Base-by-base conservation (phyloP, 2,888 invertebrate species). In the Ochropleura plecta region DNA sequence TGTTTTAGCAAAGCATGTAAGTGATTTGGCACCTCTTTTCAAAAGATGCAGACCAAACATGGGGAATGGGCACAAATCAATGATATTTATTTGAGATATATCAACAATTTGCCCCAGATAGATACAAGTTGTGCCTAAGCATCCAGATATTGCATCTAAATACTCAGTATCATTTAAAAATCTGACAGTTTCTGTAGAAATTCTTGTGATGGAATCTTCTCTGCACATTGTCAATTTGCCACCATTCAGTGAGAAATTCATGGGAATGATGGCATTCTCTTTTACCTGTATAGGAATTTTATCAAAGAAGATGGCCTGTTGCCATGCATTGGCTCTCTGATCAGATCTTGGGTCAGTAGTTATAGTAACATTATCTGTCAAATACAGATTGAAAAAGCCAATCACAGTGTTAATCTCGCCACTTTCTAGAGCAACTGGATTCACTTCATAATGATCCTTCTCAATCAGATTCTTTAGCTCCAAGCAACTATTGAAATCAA, bases 381-480 rank as follows among this genome's bases (percentile, higher is more conserved):
- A 94, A 89, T 97, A 94, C 76, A 98, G 94, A 89, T 98, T 97
- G 90, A 98, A 98, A 98, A 98, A 98, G 55, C 98, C 97, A 69
- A 97, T 97, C 64, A 98, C 93, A 44, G 97, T 97, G 93, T 98
- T 97, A 18, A 98, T 90, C 67, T 92, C 93, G 4, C 98, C 98
- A 88, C 91, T 89, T 70, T 94, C 90, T 65, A 89, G 89, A 77
- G 93, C 95, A 69, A 92, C 93, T 10, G 97, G 89, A 62, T 93
- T 88, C 44, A 95, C 86, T 79, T 89, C 83, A 87, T 93, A 95
- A n/a, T 79, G 73, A 10, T 73, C 57, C 18, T 55, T 81, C 18
- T 83, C 59, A 55, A 81, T 70, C 18, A 92, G 92, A 0, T 93
- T 90, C 79, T 95, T 90, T 68, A 98, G 91, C 73, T 97, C 96